Evolutionary conservation across 2,797 vertebrate genomes (phyloP).

Genomic region (Sparidentex hasta): DNA sequence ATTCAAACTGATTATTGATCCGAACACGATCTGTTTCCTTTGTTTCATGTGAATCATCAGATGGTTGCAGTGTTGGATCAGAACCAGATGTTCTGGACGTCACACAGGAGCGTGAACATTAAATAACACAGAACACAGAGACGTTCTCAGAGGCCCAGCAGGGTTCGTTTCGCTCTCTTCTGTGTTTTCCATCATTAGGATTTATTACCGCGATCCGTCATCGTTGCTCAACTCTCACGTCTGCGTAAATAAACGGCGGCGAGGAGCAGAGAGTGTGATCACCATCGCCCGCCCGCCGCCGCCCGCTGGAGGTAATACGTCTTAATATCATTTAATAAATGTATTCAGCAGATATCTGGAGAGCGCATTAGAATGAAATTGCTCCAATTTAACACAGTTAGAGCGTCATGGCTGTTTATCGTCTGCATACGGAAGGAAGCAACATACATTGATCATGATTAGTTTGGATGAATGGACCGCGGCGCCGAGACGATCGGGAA

Average conservation of each 20-base stretch:
- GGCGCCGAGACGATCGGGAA: slow-evolving; percentile 6
- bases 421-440: slow-evolving; percentile 25
- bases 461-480: slow-evolving; percentile 37
- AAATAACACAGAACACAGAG: not conserved
- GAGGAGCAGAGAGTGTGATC: not conserved
- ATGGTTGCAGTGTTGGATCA: no score
- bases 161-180: not conserved
- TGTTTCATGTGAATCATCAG: no score
- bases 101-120: no score
- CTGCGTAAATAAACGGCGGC: slow-evolving; percentile 5
- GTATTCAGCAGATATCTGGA: slow-evolving; percentile 62
- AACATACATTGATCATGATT: slow-evolving; percentile 49
- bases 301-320: slow-evolving; percentile 38
- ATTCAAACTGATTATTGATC: no score
- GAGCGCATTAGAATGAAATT: slow-evolving; percentile 66
- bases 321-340: slow-evolving; percentile 71
- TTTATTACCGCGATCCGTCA: slow-evolving; percentile 16
- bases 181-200: not conserved
- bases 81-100: no score
- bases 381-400: slow-evolving; percentile 61
- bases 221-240: not conserved
- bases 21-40: no score
- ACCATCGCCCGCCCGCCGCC: not conserved
- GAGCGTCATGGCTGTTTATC: slow-evolving; percentile 30
- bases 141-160: not conserved